Evolutionary conservation across 2,113 vertebrate genomes (phyloP), one percentile per base, ranked within the genome.

Genomic region (Glaucomys volans): DNA sequence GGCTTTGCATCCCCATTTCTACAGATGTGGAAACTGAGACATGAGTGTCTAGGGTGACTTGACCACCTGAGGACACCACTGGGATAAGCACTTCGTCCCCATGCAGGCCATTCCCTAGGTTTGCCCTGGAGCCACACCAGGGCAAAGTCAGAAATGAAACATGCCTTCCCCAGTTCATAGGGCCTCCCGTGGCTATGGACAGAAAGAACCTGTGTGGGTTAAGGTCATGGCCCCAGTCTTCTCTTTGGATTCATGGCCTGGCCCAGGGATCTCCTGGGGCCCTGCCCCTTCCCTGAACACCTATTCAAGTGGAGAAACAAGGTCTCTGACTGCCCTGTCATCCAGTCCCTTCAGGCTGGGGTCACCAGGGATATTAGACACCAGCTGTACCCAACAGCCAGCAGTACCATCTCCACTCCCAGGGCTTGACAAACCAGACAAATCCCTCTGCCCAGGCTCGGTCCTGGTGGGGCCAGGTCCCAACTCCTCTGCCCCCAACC

Each of bases 401-500:
- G 54, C 40, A 57, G 16, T 11, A n/a, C 11, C 54, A 16, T 87
- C 76, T 88, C 67, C n/a, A 50, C 1, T 12, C 22, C 3, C 37
- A 82, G 18, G 40, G 30, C 54, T 37, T 22, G n/a, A 87, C 59
- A 59, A 47, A 57, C 35, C 28, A 54, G n/a, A 77, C 32, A 79
- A 80, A 54, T 37, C 40, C 81, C 71, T 57, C 37, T 24, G 50
- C 10, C 4, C 16, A 40, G 96, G 30, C 69, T 64, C 20, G 16
- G 30, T 67, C 32, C 28, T 0, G 0, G 35, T 0, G 0, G 13
- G 44, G 11, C 12, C 32, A 54, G 76, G 40, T 40, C 8, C 64
- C 6, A 59, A 2, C 4, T 7, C 7, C 52, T 84, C 59, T 59
- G 9, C 8, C 12, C 37, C 4, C 26, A 3, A 2, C 35, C 62